These are phyloP conservation scores for Sceliomorpha sp. DNA, from an alignment of 2,888 invertebrate species.

Conservation along the genomic window DNA sequence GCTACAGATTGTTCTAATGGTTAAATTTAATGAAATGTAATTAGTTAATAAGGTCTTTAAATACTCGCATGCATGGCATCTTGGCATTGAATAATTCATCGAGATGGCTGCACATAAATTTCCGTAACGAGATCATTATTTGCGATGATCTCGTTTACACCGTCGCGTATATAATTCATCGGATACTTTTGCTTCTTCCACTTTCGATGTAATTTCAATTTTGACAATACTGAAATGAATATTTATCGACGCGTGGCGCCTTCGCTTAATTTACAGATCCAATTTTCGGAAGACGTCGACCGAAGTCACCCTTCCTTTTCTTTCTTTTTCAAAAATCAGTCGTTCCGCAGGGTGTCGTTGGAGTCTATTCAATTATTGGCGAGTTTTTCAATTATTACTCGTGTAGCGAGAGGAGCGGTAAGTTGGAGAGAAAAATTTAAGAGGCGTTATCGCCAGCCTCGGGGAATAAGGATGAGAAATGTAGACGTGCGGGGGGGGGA, in stretches of 20 bases:
- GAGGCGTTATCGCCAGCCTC: conserved; percentile 43
- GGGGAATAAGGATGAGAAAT: conserved; percentile 50
- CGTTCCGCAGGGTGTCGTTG: conserved; percentile 45
- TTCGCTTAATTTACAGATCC: conserved; percentile 35
- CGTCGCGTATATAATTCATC: too few species aligned
- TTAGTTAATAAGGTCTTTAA: too few species aligned
- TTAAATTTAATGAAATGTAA: too few species aligned
- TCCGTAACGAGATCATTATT: too few species aligned
- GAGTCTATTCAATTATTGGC: conserved; percentile 44
- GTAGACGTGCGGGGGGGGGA: conserved; percentile 22
- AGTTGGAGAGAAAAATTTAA: conserved; percentile 41
- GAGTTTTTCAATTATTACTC: conserved; percentile 48
- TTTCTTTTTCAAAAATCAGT: conserved; percentile 43
- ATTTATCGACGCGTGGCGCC: conserved; percentile 27
- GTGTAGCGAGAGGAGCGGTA: conserved; percentile 43
- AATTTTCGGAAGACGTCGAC: conserved; percentile 32
- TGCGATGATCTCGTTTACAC: too few species aligned
- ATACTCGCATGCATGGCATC: too few species aligned
- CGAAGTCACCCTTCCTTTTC: conserved; percentile 19
- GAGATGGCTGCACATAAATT: too few species aligned
- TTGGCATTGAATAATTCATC: too few species aligned
- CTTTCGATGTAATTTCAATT: conserved; percentile 34
- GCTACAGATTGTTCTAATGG: too few species aligned
- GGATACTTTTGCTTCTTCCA: conserved; percentile 15
- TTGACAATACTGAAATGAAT: conserved; percentile 34